Percentiles rank a stretch among this genome's conserved stretches.
Evolutionary conservation across 2,113 vertebrate genomes (phyloP).

Genomic region (Anguilla japonica): DNA sequence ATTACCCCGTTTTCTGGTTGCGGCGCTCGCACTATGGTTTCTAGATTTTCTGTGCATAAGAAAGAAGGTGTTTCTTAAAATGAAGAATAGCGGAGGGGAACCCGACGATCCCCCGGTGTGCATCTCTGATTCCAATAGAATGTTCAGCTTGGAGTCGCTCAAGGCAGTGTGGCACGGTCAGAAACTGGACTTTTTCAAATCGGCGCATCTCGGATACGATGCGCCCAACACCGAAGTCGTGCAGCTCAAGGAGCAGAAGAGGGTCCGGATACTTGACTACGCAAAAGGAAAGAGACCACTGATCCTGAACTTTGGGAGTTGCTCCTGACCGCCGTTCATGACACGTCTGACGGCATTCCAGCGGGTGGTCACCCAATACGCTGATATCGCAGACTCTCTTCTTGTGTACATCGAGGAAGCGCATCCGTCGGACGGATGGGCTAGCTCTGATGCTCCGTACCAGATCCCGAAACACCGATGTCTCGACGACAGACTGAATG

Average conservation of each 20-base stretch:
- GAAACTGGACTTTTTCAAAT: constrained; percentile 94
- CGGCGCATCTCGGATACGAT: constrained; percentile 81
- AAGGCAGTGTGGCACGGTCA: constrained; percentile 96
- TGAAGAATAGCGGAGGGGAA: constrained; percentile 64
- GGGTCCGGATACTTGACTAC: constrained; percentile 84
- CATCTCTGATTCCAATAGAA: constrained; percentile 92
- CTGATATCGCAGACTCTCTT: constrained; percentile 92
- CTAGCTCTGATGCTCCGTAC: constrained; percentile 93
- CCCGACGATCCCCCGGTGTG: constrained; percentile 91
- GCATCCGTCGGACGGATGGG: constrained; percentile 96
- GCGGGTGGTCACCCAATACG: constrained; percentile 87
- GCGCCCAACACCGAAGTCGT: constrained; percentile 96
- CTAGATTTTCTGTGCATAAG: constrained; percentile 95
- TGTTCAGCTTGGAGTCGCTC: constrained; percentile 94
- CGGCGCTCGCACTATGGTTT: constrained; percentile 92
- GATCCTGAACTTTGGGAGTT: constrained; percentile 97
- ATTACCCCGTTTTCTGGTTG: constrained; percentile 91
- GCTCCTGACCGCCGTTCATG: constrained; percentile 99
- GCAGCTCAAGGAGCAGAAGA: constrained; percentile 76
- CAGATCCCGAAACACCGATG: constrained; percentile 93
- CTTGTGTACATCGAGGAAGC: constrained; percentile 98
- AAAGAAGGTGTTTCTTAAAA: constrained; percentile 80
- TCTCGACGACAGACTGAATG: constrained; percentile 89
- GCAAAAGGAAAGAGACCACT: constrained; percentile 85
- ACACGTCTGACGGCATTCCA: constrained; percentile 92